Percentiles rank a stretch among this genome's conserved stretches.
phyloP scores from a whole-genome alignment of 1,140 invertebrate species.

The Telenomus remus region DNA sequence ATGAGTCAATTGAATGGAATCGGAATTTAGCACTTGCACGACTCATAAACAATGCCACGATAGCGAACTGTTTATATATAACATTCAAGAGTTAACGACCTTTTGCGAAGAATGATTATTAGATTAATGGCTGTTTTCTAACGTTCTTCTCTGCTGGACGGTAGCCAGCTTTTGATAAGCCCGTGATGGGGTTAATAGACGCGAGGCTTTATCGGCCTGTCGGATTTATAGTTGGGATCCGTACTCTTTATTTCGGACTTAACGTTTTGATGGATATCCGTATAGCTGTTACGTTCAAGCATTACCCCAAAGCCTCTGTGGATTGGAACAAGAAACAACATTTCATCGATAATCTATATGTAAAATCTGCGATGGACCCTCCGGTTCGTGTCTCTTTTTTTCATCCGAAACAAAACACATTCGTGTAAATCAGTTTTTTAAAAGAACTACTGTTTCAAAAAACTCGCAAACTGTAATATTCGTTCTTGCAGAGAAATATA shows the following conservation, averaged over 20 bases:
- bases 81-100: conserved; percentile 10
- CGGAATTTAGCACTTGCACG: too few species aligned
- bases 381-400: too few species aligned
- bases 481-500: too few species aligned
- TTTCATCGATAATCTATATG: not conserved
- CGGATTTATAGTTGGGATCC: conserved; percentile 35
- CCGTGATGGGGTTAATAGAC: conserved; percentile 41
- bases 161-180: conserved; percentile 46
- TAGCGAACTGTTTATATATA: conserved; percentile 24
- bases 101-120: conserved; percentile 32
- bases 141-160: conserved; percentile 20
- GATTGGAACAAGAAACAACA: not conserved
- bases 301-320: conserved; percentile 9
- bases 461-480: too few species aligned
- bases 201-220: conserved; percentile 17
- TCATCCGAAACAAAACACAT: too few species aligned
- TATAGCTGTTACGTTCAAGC: conserved; percentile 5
- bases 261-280: conserved; percentile 31
- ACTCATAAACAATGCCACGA: not conserved
- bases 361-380: not conserved
- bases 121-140: conserved; percentile 40
- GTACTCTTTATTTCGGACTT: conserved; percentile 35
- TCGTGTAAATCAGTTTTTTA: too few species aligned
- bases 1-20: too few species aligned
- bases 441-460: too few species aligned